A percentile compares a stretch with the other conserved stretches of the same genome.
Conservation (phyloP, 1,140 invertebrate genomes). For the Meloidogyne floridensis region DNA sequence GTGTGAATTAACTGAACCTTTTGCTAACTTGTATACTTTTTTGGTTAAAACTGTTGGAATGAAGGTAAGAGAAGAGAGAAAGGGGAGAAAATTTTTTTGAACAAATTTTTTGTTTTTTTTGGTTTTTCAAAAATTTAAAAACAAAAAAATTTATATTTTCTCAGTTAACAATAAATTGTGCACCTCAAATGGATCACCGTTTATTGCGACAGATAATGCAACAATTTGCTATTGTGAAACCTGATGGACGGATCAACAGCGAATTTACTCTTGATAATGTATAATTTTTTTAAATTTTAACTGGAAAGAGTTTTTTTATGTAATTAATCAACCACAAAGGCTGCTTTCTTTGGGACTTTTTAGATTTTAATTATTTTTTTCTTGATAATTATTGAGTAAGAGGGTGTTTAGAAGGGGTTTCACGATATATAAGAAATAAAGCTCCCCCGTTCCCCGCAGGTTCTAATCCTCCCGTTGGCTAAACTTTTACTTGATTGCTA, state of each 20-base stretch:
- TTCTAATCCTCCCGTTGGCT: too few relatives aligned
- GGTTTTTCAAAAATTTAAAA: too few relatives aligned
- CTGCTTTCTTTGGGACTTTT: too few relatives aligned
- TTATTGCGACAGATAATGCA: conserved; percentile 30
- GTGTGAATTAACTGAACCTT: conserved; percentile 18
- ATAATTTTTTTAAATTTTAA: not conserved
- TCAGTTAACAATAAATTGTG: conserved; percentile 1
- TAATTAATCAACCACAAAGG: too few relatives aligned
- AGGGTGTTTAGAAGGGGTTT: too few relatives aligned
- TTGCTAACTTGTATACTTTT: conserved; percentile 20
- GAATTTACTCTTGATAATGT: conserved; percentile 37
- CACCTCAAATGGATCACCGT: conserved; percentile 16
- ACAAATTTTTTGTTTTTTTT: conserved; percentile 11
- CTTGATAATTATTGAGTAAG: too few relatives aligned
- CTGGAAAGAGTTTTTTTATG: too few relatives aligned
- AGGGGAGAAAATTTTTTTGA: not conserved
- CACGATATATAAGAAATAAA: too few relatives aligned
- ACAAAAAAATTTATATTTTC: too few relatives aligned
- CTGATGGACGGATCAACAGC: conserved; percentile 16
- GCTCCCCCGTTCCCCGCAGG: too few relatives aligned
- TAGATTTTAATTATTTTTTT: too few relatives aligned
- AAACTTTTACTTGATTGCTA: too few relatives aligned
- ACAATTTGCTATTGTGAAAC: conserved; percentile 27
- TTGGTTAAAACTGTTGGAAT: conserved; percentile 18
- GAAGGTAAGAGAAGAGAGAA: conserved; percentile 16